Percentiles rank a stretch among this genome's conserved stretches.
phyloP scores from a whole-genome alignment of 2,797 vertebrate genomes.

The Microctenopoma steveboyesi region DNA sequence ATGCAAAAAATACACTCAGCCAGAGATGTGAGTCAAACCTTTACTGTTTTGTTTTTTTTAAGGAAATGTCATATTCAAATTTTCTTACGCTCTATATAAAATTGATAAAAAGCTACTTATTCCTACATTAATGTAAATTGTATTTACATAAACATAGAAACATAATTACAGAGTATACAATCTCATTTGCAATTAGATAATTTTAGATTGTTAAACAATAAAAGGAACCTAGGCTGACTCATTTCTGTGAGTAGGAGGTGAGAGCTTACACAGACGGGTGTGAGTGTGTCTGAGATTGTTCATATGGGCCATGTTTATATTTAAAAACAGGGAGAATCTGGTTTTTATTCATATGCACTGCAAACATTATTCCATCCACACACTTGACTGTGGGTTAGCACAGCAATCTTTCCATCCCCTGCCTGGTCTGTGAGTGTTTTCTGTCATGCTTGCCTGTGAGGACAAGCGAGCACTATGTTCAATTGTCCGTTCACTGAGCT shows the following conservation, averaged over 20 bases:
- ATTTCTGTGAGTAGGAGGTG: slow-evolving; percentile 53
- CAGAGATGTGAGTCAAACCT: slow-evolving; percentile 27
- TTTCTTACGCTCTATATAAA: slow-evolving; percentile 1
- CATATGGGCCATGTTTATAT: background rate
- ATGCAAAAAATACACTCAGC: slow-evolving; percentile 48
- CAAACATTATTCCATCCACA: slow-evolving; percentile 5
- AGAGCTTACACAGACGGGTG: slow-evolving; percentile 29
- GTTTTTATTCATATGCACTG: background rate
- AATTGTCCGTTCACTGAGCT: slow-evolving; percentile 71
- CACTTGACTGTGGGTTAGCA: background rate
- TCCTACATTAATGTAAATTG: slow-evolving; percentile 7
- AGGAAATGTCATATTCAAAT: slow-evolving; percentile 26
- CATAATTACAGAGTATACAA: slow-evolving; percentile 13
- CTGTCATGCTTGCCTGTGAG: slow-evolving; percentile 34
- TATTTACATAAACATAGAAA: slow-evolving; percentile 24
- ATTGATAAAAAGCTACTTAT: background rate
- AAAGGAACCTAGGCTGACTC: slow-evolving; percentile 57
- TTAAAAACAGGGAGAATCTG: background rate
- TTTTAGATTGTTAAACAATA: slow-evolving; percentile 45
- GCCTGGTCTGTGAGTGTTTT: slow-evolving; percentile 8
- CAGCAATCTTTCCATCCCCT: slow-evolving; percentile 1
- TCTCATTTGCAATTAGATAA: slow-evolving; percentile 35
- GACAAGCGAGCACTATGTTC: slow-evolving; percentile 59
- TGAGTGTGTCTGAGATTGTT: background rate
- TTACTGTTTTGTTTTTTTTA: slow-evolving; percentile 14